Base-by-base conservation (phyloP, 2,888 invertebrate species). In the Drosophila melanosoma region DNA sequence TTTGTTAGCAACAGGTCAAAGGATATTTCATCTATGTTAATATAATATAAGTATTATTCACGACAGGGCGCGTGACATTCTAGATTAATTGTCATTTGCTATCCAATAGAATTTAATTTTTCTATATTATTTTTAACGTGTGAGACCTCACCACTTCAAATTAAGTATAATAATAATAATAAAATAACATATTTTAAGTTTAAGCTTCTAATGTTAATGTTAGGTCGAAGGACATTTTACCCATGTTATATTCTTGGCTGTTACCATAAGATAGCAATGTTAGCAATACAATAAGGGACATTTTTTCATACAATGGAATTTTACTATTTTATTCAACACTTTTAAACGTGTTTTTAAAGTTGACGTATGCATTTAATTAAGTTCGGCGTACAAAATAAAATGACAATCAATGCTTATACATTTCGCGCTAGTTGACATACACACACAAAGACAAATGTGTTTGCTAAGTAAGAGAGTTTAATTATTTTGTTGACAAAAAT, bases 401-500 rank as follows among this genome's bases (percentile, higher is more conserved):
- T 29, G 26, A 38, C 26, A 38, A 56, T 12, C 45, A 45, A 45
- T 45, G 45, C 15, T 15, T 15, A 45, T 23, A 23, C 15, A 45
- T 45, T 23, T 45, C 23, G 23, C 23, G 23, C 23, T 23, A 23
- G 15, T 15, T 45, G 11, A 35, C 12, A 38, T 1, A 12, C 17
- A 17, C 3, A 8, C n/a, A 23, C 15, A 35, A 15, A 35, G 15
- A 8, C 23, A 35, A 15, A 42, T 33, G 26, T 23, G 23, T 45
- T 45, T 45, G 23, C 15, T 45, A 45, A 42, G 4, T 32, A 76
- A 71, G 61, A 71, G 86, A 80, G 83, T 85, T 85, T 76, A 87
- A 87, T 83, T 83, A 87, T 87, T 82, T 76, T 83, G 82, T 87
- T 83, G 82, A 83, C 82, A 87, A 82, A 80, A 74, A 74, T 45